These are phyloP conservation scores for Triplophysa tibetana DNA, from an alignment of 2,113 vertebrate genomes.

Conservation along the genomic window DNA sequence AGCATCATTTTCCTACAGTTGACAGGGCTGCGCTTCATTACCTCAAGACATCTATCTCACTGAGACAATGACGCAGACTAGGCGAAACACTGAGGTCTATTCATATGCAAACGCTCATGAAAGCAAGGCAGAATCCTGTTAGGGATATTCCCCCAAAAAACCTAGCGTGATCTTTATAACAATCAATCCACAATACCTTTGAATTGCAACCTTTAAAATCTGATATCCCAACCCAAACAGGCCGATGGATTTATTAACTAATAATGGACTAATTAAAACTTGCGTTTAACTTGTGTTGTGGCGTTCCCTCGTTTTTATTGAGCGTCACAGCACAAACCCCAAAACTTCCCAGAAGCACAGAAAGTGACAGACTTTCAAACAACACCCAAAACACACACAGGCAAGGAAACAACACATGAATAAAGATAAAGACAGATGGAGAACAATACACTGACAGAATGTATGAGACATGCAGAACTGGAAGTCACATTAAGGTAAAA, in stretches of 20 bases:
- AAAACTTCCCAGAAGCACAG: neutral
- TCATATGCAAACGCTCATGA: neutral
- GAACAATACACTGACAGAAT: neutral
- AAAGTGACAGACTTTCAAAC: neutral
- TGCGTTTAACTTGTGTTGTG: neutral
- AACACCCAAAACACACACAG: neutral
- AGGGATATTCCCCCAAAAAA: too few relatives aligned
- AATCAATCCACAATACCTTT: too few relatives aligned
- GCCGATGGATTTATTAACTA: too few relatives aligned
- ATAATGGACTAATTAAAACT: too few relatives aligned
- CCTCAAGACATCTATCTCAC: neutral
- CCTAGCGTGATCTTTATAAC: too few relatives aligned
- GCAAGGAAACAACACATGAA: neutral
- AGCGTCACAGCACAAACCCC: neutral
- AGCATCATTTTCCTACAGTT: constrained; percentile 14
- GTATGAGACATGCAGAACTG: neutral
- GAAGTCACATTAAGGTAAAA: neutral
- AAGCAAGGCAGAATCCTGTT: neutral
- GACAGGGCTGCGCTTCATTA: neutral
- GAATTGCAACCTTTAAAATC: too few relatives aligned
- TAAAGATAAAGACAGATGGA: neutral
- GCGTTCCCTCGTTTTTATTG: neutral
- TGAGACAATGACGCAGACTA: neutral
- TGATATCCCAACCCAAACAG: too few relatives aligned
- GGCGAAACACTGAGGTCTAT: neutral